Evolutionary conservation across 2,797 vertebrate species (phyloP).

Genomic region (Merluccius polli): DNA sequence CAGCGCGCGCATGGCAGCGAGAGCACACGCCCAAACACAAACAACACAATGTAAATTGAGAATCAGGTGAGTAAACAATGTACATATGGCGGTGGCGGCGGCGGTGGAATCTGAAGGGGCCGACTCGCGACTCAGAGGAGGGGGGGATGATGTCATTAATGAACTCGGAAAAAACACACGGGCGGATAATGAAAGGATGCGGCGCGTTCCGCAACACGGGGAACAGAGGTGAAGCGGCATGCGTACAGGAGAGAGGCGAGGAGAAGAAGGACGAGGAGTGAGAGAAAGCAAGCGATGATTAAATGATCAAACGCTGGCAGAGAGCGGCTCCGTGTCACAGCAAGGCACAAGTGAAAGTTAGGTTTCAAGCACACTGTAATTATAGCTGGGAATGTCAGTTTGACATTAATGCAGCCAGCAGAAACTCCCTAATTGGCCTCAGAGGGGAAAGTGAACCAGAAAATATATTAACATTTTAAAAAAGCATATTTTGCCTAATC

Average conservation of each 20-base stretch:
- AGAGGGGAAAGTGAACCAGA: slow-evolving; percentile 99
- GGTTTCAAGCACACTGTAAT: slow-evolving; percentile 99
- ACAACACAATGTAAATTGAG: slow-evolving; percentile 82
- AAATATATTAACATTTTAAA: slow-evolving; percentile 99
- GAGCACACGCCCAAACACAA: slow-evolving; percentile 64
- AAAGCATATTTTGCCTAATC: slow-evolving; percentile 99
- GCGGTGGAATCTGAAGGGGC: slow-evolving; percentile 77
- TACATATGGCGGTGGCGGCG: slow-evolving; percentile 79
- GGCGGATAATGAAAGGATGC: slow-evolving; percentile 95
- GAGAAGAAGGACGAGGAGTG: slow-evolving; percentile 69
- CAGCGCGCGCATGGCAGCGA: neutral
- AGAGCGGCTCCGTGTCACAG: slow-evolving; percentile 97
- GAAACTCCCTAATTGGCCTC: slow-evolving; percentile 99
- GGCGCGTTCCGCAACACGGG: slow-evolving; percentile 91
- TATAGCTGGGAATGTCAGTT: slow-evolving; percentile 99
- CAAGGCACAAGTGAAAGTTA: slow-evolving; percentile 98
- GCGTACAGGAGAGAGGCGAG: slow-evolving; percentile 70
- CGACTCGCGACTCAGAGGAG: slow-evolving; percentile 62
- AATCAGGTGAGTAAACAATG: slow-evolving; percentile 88
- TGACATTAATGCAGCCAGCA: slow-evolving; percentile 99
- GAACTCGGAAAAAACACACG: slow-evolving; percentile 84
- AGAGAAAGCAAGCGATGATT: slow-evolving; percentile 99
- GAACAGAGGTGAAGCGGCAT: slow-evolving; percentile 98
- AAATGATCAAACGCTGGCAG: slow-evolving; percentile 99
- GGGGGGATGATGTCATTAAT: slow-evolving; percentile 88